A percentile compares a stretch with the other conserved stretches of the same genome.
phyloP scores from a whole-genome alignment of 2,113 vertebrate genomes.

The Pseudolaguvia tuberculata region DNA sequence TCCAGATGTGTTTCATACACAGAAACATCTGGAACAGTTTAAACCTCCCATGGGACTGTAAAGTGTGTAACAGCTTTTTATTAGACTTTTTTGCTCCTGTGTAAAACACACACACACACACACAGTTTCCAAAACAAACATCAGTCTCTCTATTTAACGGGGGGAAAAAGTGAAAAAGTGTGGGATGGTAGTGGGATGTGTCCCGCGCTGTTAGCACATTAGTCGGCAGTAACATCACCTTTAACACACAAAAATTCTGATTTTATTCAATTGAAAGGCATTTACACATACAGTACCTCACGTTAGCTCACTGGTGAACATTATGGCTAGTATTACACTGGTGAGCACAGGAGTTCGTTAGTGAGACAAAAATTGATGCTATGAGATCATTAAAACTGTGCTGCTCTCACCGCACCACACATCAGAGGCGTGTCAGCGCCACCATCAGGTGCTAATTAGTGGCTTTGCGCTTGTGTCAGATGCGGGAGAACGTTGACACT shows the following conservation, averaged over 20 bases:
- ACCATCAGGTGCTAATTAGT: slow-evolving; percentile 1
- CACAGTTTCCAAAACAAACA: slow-evolving; percentile 20
- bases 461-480: not conserved
- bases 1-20: slow-evolving; percentile 60
- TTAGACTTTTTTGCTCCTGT: slow-evolving; percentile 46
- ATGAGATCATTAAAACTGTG: not conserved
- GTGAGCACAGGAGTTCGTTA: not conserved
- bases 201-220: not conserved
- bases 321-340: not conserved
- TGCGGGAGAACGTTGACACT: not conserved
- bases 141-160: not conserved
- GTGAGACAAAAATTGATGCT: not conserved
- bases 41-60: slow-evolving; percentile 56
- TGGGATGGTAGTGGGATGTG: not conserved
- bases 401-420: not conserved
- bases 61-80: slow-evolving; percentile 53
- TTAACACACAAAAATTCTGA: not conserved
- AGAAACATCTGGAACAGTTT: slow-evolving; percentile 62
- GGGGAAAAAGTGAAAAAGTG: not conserved
- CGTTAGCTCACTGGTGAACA: not conserved
- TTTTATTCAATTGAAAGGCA: not conserved
- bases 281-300: no score
- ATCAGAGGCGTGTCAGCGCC: not conserved
- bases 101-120: slow-evolving; percentile 33
- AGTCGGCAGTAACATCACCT: not conserved